These are phyloP conservation scores for Leptosomus discolor DNA, from an alignment of 2,113 vertebrate genomes.

Conservation along the genomic window DNA sequence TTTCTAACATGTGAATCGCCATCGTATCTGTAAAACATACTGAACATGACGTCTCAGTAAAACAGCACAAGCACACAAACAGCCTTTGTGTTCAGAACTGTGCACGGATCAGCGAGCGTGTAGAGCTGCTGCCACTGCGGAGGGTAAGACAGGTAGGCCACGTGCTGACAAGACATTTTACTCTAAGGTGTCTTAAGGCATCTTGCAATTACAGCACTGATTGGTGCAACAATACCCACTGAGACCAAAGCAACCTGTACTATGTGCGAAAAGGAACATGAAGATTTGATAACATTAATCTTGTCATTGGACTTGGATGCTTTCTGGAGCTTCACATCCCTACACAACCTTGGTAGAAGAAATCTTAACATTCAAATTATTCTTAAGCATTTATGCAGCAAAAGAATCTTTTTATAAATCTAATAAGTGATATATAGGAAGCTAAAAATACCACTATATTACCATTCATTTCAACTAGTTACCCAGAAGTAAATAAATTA, in stretches of 20 bases:
- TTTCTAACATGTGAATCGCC: not conserved
- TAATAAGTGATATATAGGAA: not conserved
- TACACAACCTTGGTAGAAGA: not conserved
- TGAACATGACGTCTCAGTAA: not conserved
- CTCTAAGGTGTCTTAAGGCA: not conserved
- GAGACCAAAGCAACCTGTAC: not conserved
- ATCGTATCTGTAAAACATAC: constrained; percentile 10
- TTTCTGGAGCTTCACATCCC: not conserved
- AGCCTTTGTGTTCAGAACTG: not conserved
- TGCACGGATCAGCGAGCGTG: not conserved
- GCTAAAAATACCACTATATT: not conserved
- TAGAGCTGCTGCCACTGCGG: not conserved
- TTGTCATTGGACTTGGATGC: not conserved
- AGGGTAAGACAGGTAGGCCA: not conserved
- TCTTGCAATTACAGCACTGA: not conserved
- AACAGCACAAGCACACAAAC: not conserved
- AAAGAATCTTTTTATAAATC: not conserved
- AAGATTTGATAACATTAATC: not conserved
- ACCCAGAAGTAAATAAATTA: not conserved
- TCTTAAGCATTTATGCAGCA: not conserved
- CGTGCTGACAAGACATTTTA: not conserved
- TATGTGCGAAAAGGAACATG: not conserved
- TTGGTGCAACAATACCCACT: not conserved
- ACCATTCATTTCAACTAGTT: not conserved
- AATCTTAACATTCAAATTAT: not conserved